A percentile compares a stretch with the other conserved stretches of the same genome.
These are phyloP conservation scores for Phengaris arion DNA, from an alignment of 2,888 invertebrate species.

Conservation along the genomic window DNA sequence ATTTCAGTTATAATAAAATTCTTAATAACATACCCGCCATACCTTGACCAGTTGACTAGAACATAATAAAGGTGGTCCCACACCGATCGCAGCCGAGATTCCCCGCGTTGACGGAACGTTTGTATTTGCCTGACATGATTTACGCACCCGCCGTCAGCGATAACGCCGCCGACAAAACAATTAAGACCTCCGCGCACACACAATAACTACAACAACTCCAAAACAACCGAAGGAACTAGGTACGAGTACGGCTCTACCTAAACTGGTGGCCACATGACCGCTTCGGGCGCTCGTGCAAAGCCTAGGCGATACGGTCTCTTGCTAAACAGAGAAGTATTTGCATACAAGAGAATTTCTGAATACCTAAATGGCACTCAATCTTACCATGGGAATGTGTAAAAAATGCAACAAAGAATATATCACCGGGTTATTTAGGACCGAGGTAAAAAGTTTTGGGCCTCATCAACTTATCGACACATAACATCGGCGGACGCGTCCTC, in stretches of 20 bases:
- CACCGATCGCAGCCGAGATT: slow-evolving; percentile 50
- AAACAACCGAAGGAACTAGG: slow-evolving; percentile 40
- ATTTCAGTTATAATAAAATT: slow-evolving; percentile 7
- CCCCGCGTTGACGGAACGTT: slow-evolving; percentile 55
- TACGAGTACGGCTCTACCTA: slow-evolving; percentile 45
- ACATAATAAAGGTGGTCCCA: slow-evolving; percentile 47
- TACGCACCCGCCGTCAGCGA: slow-evolving; percentile 51
- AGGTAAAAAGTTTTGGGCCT: slow-evolving; percentile 12
- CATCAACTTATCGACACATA: slow-evolving; percentile 31
- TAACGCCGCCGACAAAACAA: slow-evolving; percentile 46
- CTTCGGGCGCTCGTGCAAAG: slow-evolving; percentile 66
- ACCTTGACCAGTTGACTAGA: slow-evolving; percentile 29
- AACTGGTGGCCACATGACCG: slow-evolving; percentile 48
- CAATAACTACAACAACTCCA: slow-evolving; percentile 38
- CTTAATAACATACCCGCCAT: neutral
- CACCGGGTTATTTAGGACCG: slow-evolving; percentile 8
- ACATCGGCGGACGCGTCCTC: slow-evolving; percentile 55
- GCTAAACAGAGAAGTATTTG: slow-evolving; percentile 53
- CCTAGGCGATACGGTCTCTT: slow-evolving; percentile 61
- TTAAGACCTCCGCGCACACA: slow-evolving; percentile 40
- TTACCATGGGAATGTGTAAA: slow-evolving; percentile 30
- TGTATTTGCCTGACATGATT: slow-evolving; percentile 59
- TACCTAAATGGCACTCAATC: slow-evolving; percentile 34
- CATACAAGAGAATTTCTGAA: slow-evolving; percentile 48
- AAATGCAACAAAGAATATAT: slow-evolving; percentile 1